These are phyloP conservation scores for Pelecanoides urinatrix DNA, from an alignment of 2,113 vertebrate species.

Conservation along the genomic window DNA sequence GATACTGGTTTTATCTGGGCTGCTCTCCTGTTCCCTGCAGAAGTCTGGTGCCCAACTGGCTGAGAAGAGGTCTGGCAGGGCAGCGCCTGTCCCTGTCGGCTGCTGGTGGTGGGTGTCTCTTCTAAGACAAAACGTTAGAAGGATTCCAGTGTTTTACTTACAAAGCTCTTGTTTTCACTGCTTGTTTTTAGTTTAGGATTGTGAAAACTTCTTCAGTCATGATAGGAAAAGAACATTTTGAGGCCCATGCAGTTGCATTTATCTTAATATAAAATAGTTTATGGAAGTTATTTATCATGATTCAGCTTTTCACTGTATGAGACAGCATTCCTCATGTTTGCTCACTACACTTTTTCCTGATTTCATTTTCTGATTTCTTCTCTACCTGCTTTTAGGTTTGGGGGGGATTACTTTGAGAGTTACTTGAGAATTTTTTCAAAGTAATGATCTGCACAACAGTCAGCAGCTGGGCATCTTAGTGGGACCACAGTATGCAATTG, in stretches of 20 bases:
- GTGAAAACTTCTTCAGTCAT: neutral
- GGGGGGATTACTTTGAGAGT: neutral
- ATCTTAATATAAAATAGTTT: neutral
- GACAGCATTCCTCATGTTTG: neutral
- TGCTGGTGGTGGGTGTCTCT: neutral
- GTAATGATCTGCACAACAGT: neutral
- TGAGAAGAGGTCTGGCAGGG: neutral
- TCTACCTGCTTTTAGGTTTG: neutral
- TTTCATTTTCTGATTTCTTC: neutral
- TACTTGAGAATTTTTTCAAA: neutral
- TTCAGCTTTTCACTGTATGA: neutral
- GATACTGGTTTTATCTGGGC: neutral
- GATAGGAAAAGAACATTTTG: neutral
- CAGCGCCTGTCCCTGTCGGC: neutral
- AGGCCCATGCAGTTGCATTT: neutral
- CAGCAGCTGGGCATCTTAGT: neutral
- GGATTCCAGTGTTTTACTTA: neutral
- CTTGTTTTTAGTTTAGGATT: neutral
- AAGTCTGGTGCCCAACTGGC: neutral
- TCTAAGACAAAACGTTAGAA: neutral
- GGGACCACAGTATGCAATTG: neutral
- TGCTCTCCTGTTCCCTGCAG: neutral
- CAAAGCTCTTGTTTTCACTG: neutral
- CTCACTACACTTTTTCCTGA: neutral
- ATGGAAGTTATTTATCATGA: neutral